phyloP scores from a whole-genome alignment of 2,888 invertebrate genomes.

The Pachliopta kotzebuea region DNA sequence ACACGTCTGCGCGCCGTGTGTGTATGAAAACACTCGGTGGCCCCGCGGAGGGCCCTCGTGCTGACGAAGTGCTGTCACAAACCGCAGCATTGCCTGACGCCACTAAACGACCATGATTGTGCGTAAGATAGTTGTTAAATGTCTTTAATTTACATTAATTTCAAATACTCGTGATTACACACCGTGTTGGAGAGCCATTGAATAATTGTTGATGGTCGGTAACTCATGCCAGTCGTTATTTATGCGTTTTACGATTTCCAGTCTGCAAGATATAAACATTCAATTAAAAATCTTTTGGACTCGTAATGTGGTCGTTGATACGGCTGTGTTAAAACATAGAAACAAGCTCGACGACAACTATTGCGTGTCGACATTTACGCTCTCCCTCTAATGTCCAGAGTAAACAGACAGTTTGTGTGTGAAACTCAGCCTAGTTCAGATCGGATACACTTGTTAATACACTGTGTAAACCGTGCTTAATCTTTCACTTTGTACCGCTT shows the following conservation, averaged over 20 bases:
- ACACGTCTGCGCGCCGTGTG: constrained; percentile 76
- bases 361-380: constrained; percentile 61
- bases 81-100: constrained; percentile 43
- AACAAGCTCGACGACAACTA: constrained; percentile 35
- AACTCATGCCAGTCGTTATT: constrained; percentile 52
- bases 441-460: constrained; percentile 61
- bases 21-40: constrained; percentile 77
- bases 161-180: constrained; percentile 50
- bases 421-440: constrained; percentile 68
- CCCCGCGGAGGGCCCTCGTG: constrained; percentile 68
- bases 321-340: constrained; percentile 30
- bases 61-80: constrained; percentile 71
- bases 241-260: constrained; percentile 43
- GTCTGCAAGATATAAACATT: constrained; percentile 25
- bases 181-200: constrained; percentile 50
- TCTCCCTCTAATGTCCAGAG: constrained; percentile 55
- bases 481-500: constrained; percentile 73
- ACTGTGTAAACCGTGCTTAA: constrained; percentile 64
- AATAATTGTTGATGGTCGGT: constrained; percentile 53
- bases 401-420: constrained; percentile 65
- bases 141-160: constrained; percentile 74
- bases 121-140: constrained; percentile 68
- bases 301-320: constrained; percentile 23
- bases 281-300: constrained; percentile 32
- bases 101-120: constrained; percentile 46